Evolutionary conservation across 2,113 vertebrate genomes (phyloP).

Genomic region (Propithecus coquereli): DNA sequence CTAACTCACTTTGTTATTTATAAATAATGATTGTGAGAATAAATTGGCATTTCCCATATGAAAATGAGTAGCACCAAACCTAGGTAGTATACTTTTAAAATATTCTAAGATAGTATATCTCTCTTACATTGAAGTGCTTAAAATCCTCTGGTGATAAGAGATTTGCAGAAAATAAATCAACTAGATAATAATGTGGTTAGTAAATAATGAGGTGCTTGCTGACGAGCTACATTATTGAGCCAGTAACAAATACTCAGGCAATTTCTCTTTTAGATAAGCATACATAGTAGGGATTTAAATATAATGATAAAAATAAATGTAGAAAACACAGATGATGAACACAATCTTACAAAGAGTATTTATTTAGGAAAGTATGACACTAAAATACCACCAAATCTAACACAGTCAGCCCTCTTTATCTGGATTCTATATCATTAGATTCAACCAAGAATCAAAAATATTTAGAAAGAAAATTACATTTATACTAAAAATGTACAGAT

Average conservation of each 20-base stretch:
- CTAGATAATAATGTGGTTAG: neutral
- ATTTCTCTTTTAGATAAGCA: neutral
- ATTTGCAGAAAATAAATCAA: neutral
- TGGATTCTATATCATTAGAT: neutral
- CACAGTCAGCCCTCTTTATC: neutral
- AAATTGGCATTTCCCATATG: neutral
- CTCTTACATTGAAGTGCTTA: neutral
- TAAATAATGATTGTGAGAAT: neutral
- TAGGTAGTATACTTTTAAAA: neutral
- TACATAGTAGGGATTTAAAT: neutral
- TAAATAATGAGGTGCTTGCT: neutral
- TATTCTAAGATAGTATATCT: neutral
- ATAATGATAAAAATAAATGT: neutral
- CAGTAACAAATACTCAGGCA: neutral
- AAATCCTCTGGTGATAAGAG: neutral
- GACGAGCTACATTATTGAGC: neutral
- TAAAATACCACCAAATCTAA: neutral
- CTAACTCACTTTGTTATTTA: neutral
- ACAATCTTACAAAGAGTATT: neutral
- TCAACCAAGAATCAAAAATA: neutral
- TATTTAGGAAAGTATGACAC: neutral
- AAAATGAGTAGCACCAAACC: neutral
- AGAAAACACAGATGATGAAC: neutral
- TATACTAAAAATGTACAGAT: neutral
- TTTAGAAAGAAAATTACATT: neutral